Base-by-base conservation (phyloP, 2,888 invertebrate species). In the Andrena chrysosceles region DNA sequence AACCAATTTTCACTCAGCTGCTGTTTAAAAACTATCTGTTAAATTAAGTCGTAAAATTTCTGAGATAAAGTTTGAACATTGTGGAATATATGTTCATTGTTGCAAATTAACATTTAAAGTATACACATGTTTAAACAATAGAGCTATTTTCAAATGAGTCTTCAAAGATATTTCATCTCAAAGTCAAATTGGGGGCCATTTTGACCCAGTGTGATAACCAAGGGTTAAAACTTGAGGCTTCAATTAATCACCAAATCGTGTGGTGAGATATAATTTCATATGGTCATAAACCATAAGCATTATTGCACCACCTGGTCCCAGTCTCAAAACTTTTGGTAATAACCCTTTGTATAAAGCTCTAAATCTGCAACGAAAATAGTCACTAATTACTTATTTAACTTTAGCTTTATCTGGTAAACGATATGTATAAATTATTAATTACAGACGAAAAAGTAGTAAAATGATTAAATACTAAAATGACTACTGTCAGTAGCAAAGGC, bases 291-390 rank as follows among this genome's bases (percentile, higher is more conserved):
- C 98, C 7, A 99, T 96, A 86, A 99, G 94, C 98, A 99, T 98
- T 76, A 99, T 98, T 1, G 98, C 99, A 26, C 99, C 99, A 64
- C 98, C 98, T 0, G 99, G 99, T 31, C 99, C 99, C 76, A 99
- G 94, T 84, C 99, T 95, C 93, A 99, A 95, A 0, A 99, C 96
- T 94, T 99, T 99, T 6, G 99, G 99, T 69, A 98, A 92, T 13
- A 99, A 95, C 26, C 99, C 99, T 95, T 99, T 99, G 94, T 99
- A 99, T 2, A 99, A 95, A 0, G 99, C 98, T 71, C 95, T 95
- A 93, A 97, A 97, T 83, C 98, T 98, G 95, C 85, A 70, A 69
- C 31, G 23, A 54, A 69, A 52, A 35, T 62, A 52, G 42, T 75
- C 1, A 62, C 10, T 60, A 49, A 59, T 13, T 59, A 68, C 69